Evolutionary conservation across 2,113 vertebrate species (phyloP).

Genomic region (Phodopus roborovskii): DNA sequence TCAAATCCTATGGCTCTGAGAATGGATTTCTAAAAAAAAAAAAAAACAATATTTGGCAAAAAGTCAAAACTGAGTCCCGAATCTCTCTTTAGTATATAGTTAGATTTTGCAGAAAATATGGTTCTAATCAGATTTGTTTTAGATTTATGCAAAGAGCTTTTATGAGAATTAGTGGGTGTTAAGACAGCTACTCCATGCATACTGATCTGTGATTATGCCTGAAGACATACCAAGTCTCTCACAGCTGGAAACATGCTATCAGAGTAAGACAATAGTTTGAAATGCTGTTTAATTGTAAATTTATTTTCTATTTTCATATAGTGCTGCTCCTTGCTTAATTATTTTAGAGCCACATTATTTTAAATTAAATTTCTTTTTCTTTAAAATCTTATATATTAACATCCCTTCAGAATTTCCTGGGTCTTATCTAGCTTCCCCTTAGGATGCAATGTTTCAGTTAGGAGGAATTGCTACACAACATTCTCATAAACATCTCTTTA

Average conservation of each 20-base stretch:
- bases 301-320: constrained; percentile 68
- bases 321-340: constrained; percentile 52
- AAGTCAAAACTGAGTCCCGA: constrained; percentile 59
- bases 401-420: not conserved
- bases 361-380: constrained; percentile 57
- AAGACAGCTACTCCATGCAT: constrained; percentile 52
- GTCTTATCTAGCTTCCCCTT: not conserved
- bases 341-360: constrained; percentile 60
- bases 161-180: constrained; percentile 67
- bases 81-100: constrained; percentile 25
- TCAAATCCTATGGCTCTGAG: constrained; percentile 11
- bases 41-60: constrained; percentile 9
- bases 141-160: constrained; percentile 68
- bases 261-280: constrained; percentile 48
- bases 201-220: constrained; percentile 64
- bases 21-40: not conserved
- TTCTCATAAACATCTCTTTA: not conserved
- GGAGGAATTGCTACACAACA: not conserved
- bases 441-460: not conserved
- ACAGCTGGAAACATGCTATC: constrained; percentile 71
- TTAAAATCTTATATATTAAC: constrained; percentile 36
- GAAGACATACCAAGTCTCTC: constrained; percentile 59
- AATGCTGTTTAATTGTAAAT: constrained; percentile 20
- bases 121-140: constrained; percentile 60
- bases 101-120: constrained; percentile 59